Conservation (phyloP, 2,113 vertebrate species). For the Carassius gibelio region DNA sequence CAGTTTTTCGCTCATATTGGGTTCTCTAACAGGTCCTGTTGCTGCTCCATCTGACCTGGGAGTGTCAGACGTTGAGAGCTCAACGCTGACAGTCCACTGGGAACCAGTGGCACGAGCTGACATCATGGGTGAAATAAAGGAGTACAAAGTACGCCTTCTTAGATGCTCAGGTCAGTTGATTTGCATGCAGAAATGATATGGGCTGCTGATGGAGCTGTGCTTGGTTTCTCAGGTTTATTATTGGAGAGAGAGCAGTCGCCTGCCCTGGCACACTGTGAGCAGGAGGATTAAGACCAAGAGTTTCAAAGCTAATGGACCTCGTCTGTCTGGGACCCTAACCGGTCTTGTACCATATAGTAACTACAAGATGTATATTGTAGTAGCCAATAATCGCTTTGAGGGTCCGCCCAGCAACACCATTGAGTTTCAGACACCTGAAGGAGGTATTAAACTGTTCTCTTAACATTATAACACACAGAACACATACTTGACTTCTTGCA, state of each 20-base stretch:
- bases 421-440: slow-evolving; percentile 92
- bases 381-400: slow-evolving; percentile 89
- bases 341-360: slow-evolving; percentile 92
- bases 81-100: slow-evolving; percentile 86
- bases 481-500: neutral
- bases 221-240: slow-evolving; percentile 86
- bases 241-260: slow-evolving; percentile 94
- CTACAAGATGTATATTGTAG: slow-evolving; percentile 95
- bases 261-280: slow-evolving; percentile 88
- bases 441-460: slow-evolving; percentile 79
- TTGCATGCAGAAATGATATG: neutral
- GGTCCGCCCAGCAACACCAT: slow-evolving; percentile 90
- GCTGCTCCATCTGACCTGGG: slow-evolving; percentile 87
- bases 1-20: neutral
- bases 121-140: slow-evolving; percentile 91
- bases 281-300: slow-evolving; percentile 83
- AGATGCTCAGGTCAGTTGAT: neutral
- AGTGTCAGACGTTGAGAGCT: slow-evolving; percentile 87
- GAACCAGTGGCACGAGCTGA: slow-evolving; percentile 82
- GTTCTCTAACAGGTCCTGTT: slow-evolving; percentile 80
- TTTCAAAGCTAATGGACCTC: slow-evolving; percentile 78
- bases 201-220: neutral
- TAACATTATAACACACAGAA: neutral
- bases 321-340: slow-evolving; percentile 81
- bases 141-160: slow-evolving; percentile 86